Conservation (phyloP, 1,140 invertebrate species). For the Musca vetustissima region DNA sequence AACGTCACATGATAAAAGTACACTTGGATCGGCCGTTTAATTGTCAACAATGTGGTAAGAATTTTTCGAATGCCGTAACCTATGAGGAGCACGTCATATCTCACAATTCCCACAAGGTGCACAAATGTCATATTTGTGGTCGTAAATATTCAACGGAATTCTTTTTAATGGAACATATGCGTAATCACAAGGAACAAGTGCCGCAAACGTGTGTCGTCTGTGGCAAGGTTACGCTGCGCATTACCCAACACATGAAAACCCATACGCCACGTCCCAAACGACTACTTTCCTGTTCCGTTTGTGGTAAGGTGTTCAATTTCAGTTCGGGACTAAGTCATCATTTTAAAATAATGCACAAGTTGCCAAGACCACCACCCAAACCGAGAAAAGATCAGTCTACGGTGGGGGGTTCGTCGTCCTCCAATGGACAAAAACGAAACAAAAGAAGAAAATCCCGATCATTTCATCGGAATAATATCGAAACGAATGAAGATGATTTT, state of each 20-base stretch:
- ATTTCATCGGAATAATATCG: background rate
- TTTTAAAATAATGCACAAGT: constrained; percentile 26
- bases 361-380: constrained; percentile 10
- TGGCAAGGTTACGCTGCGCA: constrained; percentile 25
- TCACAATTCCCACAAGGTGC: constrained; percentile 15
- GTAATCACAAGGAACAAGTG: constrained; percentile 26
- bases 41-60: constrained; percentile 23
- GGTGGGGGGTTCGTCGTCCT: too few relatives aligned
- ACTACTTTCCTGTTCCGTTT: constrained; percentile 19
- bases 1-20: constrained; percentile 26
- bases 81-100: constrained; percentile 25
- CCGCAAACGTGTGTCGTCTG: constrained; percentile 26
- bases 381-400: background rate
- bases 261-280: constrained; percentile 25
- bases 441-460: background rate
- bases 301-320: constrained; percentile 29
- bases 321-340: constrained; percentile 28
- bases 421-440: background rate
- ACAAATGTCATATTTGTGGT: constrained; percentile 22
- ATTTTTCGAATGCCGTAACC: constrained; percentile 15
- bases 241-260: constrained; percentile 30
- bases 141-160: constrained; percentile 25
- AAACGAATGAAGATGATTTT: background rate
- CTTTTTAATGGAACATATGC: constrained; percentile 22
- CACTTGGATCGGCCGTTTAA: constrained; percentile 26